Percentiles rank a stretch among this genome's conserved stretches.
Evolutionary conservation across 2,797 vertebrate species (phyloP).

Genomic region (Monodelphis domestica): DNA sequence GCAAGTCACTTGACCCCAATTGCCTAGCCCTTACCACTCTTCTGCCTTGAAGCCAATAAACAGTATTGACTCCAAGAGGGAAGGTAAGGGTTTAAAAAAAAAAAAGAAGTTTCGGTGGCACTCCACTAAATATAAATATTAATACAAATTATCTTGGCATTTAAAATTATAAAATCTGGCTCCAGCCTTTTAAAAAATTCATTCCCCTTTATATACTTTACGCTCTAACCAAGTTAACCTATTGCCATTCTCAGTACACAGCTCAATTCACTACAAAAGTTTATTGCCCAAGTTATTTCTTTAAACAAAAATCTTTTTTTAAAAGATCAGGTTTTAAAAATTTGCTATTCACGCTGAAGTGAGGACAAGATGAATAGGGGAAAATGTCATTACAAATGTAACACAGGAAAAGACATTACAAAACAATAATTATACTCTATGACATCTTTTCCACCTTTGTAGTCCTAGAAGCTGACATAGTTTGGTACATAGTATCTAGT

Average conservation of each 20-base stretch:
- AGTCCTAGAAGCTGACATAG: background rate
- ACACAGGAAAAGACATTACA: background rate
- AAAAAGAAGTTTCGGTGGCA: background rate
- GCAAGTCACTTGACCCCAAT: too few relatives aligned
- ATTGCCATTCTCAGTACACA: background rate
- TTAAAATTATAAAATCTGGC: background rate
- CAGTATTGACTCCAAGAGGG: too few relatives aligned
- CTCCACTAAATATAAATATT: background rate
- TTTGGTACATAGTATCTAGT: background rate
- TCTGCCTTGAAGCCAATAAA: too few relatives aligned
- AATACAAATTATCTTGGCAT: background rate
- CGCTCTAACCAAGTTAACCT: background rate
- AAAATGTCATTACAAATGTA: background rate
- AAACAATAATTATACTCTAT: background rate
- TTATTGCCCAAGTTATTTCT: background rate
- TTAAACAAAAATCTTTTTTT: background rate
- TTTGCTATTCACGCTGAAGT: background rate
- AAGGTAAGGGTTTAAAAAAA: too few relatives aligned
- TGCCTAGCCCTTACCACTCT: too few relatives aligned
- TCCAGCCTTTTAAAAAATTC: background rate
- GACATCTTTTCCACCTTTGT: background rate
- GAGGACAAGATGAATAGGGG: background rate
- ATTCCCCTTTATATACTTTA: background rate
- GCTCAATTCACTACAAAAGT: background rate
- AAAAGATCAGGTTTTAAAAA: background rate